Evolutionary conservation across 2,888 invertebrate species (phyloP).

Genomic region (Drosophila setosimentum): DNA sequence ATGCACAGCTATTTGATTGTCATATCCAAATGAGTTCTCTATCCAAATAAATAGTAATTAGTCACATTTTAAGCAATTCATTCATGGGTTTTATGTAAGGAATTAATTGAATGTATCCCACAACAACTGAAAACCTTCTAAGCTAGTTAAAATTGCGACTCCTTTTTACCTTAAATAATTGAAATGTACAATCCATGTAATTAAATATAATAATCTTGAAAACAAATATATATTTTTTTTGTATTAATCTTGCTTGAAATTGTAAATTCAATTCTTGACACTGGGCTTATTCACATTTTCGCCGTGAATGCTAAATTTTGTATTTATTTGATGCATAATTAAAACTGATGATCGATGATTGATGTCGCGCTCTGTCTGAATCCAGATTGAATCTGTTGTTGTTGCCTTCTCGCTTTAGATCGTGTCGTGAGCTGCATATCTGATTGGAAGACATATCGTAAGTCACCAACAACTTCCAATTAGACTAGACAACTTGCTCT

Average conservation of each 20-base stretch:
- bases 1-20: background rate
- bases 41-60: background rate
- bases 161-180: background rate
- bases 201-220: background rate
- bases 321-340: background rate
- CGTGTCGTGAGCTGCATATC: background rate
- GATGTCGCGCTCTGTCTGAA: background rate
- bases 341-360: background rate
- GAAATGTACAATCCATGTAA: background rate
- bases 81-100: too few relatives aligned
- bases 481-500: background rate
- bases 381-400: background rate
- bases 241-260: background rate
- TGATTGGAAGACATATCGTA: background rate
- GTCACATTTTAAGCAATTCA: background rate
- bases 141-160: background rate
- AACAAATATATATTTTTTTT: background rate
- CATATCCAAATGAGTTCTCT: background rate
- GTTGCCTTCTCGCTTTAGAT: constrained; percentile 11
- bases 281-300: background rate
- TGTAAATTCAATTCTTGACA: background rate
- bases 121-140: background rate
- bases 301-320: background rate
- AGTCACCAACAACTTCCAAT: constrained; percentile 1
- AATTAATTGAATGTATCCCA: too few relatives aligned